Evolutionary conservation across 2,797 vertebrate genomes (phyloP).

Genomic region (Falco rusticolus): DNA sequence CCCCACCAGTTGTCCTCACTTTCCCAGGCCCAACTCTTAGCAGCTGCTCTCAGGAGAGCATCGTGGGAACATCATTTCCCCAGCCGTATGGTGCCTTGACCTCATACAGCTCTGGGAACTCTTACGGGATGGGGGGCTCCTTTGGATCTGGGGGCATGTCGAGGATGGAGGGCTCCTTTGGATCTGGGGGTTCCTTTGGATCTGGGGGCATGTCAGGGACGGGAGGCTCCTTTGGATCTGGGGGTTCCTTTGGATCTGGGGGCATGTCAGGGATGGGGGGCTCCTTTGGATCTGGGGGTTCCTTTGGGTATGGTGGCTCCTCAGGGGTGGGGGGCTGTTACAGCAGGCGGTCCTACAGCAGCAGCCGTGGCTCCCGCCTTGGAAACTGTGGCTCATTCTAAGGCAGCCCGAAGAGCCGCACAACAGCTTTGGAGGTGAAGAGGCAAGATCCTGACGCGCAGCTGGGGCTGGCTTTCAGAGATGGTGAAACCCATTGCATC

Average conservation of each 20-base stretch:
- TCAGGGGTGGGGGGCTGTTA: neutral
- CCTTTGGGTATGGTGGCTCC: neutral
- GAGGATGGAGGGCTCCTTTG: fast-evolving
- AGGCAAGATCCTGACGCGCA: fast-evolving
- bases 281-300: neutral
- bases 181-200: neutral
- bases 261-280: neutral
- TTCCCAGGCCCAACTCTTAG: neutral
- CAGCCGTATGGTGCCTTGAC: fast-evolving
- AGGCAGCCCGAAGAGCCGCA: fast-evolving
- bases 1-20: neutral
- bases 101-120: neutral
- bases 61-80: neutral
- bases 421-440: fast-evolving
- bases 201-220: neutral
- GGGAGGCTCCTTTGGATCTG: fast-evolving
- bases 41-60: slow-evolving; percentile 32
- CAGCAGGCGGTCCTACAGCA: neutral
- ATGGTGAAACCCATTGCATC: neutral
- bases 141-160: fast-evolving
- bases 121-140: neutral
- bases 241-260: too few species aligned
- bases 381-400: neutral
- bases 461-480: neutral
- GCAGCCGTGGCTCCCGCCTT: neutral